These are phyloP conservation scores for Portevinia maculata DNA, from an alignment of 2,888 invertebrate genomes.

Conservation along the genomic window DNA sequence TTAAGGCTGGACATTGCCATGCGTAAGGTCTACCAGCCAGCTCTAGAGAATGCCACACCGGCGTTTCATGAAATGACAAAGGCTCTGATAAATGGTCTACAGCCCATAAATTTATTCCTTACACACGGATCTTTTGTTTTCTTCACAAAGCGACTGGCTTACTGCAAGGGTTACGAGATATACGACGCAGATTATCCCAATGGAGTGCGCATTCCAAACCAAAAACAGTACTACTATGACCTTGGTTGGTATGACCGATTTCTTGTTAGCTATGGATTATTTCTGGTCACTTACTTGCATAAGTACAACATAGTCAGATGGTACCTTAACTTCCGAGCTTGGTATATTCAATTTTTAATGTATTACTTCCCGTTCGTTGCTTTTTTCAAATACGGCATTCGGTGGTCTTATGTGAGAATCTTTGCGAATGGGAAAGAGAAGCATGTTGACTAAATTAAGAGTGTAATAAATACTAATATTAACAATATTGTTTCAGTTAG, in stretches of 20 bases:
- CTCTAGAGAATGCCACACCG: conserved; percentile 85
- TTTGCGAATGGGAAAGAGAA: conserved; percentile 78
- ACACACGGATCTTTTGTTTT: conserved; percentile 85
- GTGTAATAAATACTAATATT: background rate
- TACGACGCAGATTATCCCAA: conserved; percentile 79
- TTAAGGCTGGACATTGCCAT: conserved; percentile 83
- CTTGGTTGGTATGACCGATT: conserved; percentile 83
- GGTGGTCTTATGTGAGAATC: conserved; percentile 86
- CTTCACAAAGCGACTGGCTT: conserved; percentile 84
- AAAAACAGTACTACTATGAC: conserved; percentile 83
- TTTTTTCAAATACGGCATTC: conserved; percentile 86
- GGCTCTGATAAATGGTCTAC: conserved; percentile 87
- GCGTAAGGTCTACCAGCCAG: conserved; percentile 86
- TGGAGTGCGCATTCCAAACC: conserved; percentile 77
- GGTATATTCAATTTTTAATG: conserved; percentile 85
- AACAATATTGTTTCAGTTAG: too few species aligned
- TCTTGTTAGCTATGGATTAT: conserved; percentile 78
- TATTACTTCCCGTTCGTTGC: conserved; percentile 88
- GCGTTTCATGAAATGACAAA: conserved; percentile 87
- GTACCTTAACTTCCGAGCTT: conserved; percentile 86
- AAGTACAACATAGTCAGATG: conserved; percentile 84
- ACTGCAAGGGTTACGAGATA: conserved; percentile 85
- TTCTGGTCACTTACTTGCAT: conserved; percentile 82
- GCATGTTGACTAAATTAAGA: conserved; percentile 76
- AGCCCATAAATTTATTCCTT: conserved; percentile 87